phyloP scores from a whole-genome alignment of 2,797 vertebrate species.

The Myotis daubentonii region DNA sequence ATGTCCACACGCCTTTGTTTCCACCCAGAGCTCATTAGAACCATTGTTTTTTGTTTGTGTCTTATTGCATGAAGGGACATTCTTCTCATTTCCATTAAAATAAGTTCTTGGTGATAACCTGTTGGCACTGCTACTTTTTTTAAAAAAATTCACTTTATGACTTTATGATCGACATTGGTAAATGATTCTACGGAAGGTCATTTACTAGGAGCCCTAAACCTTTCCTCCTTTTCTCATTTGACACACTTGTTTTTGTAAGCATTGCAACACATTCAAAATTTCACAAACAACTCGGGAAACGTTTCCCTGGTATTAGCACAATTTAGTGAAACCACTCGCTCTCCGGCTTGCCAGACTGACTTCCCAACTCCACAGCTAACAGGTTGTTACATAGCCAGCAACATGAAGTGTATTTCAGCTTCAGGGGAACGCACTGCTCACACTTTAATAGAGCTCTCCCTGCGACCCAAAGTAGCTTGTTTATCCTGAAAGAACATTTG shows the following conservation, averaged over 20 bases:
- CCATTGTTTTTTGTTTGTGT: constrained; percentile 57
- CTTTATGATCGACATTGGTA: constrained; percentile 10
- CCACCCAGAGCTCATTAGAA: not conserved
- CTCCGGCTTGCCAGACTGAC: constrained; percentile 35
- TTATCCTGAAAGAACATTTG: constrained; percentile 81
- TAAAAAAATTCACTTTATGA: not conserved
- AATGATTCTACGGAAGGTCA: not conserved
- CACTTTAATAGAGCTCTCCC: constrained; percentile 50
- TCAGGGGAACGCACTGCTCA: not conserved
- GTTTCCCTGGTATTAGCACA: constrained; percentile 5
- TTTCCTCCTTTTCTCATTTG: constrained; percentile 14
- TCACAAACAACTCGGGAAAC: not conserved
- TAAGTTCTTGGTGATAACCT: constrained; percentile 21
- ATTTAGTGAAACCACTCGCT: not conserved
- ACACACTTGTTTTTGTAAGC: constrained; percentile 11
- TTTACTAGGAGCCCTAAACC: not conserved
- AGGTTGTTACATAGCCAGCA: not conserved
- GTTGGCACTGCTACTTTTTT: constrained; percentile 43
- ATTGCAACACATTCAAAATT: constrained; percentile 27
- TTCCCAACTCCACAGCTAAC: constrained; percentile 16
- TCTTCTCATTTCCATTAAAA: constrained; percentile 58
- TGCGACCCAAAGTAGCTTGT: constrained; percentile 51
- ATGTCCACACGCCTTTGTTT: constrained; percentile 10
- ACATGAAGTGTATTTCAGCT: constrained; percentile 17
- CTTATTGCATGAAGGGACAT: constrained; percentile 59